Conservation (phyloP, 2,113 vertebrate species). For the Hippocampus guttulatus region DNA sequence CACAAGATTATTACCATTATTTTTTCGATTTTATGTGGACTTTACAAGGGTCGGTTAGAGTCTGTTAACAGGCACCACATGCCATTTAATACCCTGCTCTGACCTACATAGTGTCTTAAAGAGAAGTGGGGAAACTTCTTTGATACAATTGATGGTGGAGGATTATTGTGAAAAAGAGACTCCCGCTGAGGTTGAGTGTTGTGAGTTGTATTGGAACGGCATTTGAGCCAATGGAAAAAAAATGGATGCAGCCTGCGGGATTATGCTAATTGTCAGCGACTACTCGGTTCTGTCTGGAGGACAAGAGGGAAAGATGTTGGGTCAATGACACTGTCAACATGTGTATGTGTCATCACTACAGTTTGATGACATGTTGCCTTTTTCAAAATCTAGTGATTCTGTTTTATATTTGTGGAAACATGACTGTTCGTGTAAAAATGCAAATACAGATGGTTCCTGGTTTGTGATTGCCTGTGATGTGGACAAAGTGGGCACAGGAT, state of each 20-base stretch:
- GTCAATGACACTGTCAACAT: constrained; percentile 66
- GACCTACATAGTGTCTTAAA: neutral
- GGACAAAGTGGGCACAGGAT: neutral
- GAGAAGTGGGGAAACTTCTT: neutral
- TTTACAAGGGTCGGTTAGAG: neutral
- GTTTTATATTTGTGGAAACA: constrained; percentile 36
- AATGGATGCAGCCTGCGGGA: constrained; percentile 49
- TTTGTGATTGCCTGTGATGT: constrained; percentile 36
- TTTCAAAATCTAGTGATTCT: constrained; percentile 25
- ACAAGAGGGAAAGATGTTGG: constrained; percentile 45
- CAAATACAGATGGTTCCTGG: constrained; percentile 27
- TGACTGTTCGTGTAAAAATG: constrained; percentile 32
- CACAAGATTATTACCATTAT: neutral
- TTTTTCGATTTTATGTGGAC: neutral
- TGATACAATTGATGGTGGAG: neutral
- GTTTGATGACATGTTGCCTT: constrained; percentile 37
- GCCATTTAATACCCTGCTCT: neutral
- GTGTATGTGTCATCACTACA: constrained; percentile 56
- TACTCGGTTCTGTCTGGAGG: constrained; percentile 59
- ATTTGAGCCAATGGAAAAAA: constrained; percentile 51
- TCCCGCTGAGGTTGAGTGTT: constrained; percentile 24
- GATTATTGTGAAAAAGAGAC: neutral
- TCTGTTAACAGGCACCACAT: neutral
- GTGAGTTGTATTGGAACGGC: constrained; percentile 48
- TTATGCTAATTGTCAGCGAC: constrained; percentile 39